Evolutionary conservation across 2,888 invertebrate species (phyloP).

Genomic region (Homarus gammarus): DNA sequence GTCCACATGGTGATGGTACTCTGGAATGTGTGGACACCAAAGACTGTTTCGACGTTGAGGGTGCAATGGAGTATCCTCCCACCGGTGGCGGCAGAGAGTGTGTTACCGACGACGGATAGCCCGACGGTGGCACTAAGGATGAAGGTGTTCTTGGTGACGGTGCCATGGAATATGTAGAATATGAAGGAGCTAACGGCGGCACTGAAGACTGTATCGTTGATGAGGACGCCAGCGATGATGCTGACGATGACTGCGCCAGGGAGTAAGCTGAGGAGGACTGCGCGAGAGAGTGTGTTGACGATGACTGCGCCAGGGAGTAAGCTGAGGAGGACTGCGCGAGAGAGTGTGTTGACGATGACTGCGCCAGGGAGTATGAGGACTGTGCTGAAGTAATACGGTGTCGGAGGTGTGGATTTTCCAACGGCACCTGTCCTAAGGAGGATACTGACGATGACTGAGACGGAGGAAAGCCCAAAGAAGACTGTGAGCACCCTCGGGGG

Average conservation of each 20-base stretch:
- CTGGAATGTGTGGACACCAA: background rate
- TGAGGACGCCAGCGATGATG: background rate
- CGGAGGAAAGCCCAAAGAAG: background rate
- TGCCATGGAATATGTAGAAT: background rate
- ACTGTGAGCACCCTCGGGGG: background rate
- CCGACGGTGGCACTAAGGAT: background rate
- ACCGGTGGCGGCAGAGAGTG: background rate
- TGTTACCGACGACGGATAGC: slow-evolving; percentile 3
- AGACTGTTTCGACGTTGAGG: background rate
- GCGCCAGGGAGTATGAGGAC: background rate
- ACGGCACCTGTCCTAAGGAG: too few relatives aligned
- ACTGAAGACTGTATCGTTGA: background rate
- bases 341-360: background rate
- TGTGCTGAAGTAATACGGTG: too few relatives aligned
- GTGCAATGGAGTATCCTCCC: background rate
- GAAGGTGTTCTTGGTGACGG: background rate
- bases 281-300: background rate
- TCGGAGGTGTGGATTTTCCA: too few relatives aligned
- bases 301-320: background rate
- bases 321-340: background rate
- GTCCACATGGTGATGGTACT: background rate
- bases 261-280: slow-evolving; percentile 7
- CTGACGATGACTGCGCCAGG: background rate
- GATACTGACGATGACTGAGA: background rate
- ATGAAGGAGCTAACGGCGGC: background rate